These are phyloP conservation scores for Tretioscincus oriximinensis DNA, from an alignment of 2,113 vertebrate species.

Conservation along the genomic window DNA sequence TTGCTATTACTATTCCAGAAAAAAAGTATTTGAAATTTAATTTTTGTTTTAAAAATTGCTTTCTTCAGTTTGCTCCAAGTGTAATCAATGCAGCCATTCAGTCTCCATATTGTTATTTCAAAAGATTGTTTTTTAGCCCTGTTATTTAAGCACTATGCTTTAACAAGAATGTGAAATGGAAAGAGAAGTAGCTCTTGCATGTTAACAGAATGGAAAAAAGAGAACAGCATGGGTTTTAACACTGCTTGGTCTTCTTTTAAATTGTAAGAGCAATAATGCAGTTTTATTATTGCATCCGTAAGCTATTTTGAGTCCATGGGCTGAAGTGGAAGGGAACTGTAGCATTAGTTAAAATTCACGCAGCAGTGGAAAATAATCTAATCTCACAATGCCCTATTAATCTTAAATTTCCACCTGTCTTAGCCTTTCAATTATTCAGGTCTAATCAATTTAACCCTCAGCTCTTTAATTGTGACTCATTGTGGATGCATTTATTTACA, in stretches of 20 bases:
- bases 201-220: background rate
- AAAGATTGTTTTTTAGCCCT: constrained; percentile 5
- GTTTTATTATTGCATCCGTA: background rate
- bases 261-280: background rate
- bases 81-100: background rate
- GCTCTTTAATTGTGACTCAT: constrained; percentile 3
- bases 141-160: background rate
- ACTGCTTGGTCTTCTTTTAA: background rate
- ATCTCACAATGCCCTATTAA: background rate
- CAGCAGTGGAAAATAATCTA: background rate
- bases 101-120: background rate
- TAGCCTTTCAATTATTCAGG: constrained; percentile 27
- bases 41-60: too few relatives aligned
- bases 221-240: background rate
- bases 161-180: background rate
- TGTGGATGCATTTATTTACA: background rate
- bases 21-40: background rate
- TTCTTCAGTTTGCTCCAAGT: background rate
- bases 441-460: constrained; percentile 31
- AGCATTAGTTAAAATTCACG: background rate
- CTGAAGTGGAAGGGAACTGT: background rate
- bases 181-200: fast-evolving
- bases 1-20: background rate
- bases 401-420: constrained; percentile 9
- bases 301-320: background rate